phyloP scores from a whole-genome alignment of 2,888 invertebrate genomes.

The Anthrax anthrax region DNA sequence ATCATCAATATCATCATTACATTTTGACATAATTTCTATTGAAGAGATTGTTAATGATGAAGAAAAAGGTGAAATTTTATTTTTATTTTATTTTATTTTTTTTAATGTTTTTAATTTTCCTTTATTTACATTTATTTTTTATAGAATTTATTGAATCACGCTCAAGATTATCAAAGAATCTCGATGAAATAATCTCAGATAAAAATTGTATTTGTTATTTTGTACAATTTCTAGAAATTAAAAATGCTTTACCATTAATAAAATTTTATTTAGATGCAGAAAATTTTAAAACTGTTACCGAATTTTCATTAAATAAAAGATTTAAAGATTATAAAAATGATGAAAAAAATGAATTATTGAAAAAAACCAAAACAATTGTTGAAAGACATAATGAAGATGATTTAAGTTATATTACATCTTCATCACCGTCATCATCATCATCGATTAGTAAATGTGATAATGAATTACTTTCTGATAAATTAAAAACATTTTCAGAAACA shows the following conservation, averaged over 20 bases:
- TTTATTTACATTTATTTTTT: constrained; percentile 5
- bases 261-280: constrained; percentile 68
- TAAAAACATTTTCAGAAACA: neutral
- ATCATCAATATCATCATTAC: no score
- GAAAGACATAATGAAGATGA: neutral
- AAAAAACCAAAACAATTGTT: neutral
- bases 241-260: constrained; percentile 47
- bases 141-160: constrained; percentile 23
- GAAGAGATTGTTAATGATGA: no score
- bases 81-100: no score
- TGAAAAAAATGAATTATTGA: neutral
- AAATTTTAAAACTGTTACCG: constrained; percentile 41
- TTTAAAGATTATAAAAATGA: neutral
- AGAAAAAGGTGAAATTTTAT: no score
- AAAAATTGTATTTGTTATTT: constrained; percentile 71
- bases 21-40: no score
- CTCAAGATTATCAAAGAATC: constrained; percentile 52
- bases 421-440: neutral
- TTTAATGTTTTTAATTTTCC: no score
- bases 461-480: neutral
- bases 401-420: no score
- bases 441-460: neutral
- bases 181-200: constrained; percentile 61
- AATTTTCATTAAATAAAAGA: constrained; percentile 8
- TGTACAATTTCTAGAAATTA: constrained; percentile 72